Percentiles rank a stretch among this genome's conserved stretches.
phyloP scores from a whole-genome alignment of 2,113 vertebrate species.

The Pampusana beccarii region DNA sequence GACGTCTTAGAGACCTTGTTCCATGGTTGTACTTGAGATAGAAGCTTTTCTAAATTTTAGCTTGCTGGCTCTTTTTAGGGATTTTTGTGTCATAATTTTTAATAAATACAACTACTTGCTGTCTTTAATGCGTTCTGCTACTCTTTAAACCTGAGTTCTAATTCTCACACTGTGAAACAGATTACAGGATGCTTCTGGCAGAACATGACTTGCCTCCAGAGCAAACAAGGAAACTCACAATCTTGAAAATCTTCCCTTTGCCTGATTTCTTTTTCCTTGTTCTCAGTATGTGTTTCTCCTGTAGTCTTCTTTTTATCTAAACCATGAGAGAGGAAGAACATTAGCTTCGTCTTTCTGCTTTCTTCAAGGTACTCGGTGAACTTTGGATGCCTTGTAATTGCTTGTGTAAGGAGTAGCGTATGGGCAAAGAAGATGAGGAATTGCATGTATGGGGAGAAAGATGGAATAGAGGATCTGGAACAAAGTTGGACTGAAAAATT shows the following conservation, averaged over 20 bases:
- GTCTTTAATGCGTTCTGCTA: neutral
- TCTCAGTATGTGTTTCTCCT: neutral
- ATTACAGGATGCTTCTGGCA: neutral
- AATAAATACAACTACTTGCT: neutral
- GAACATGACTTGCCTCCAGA: neutral
- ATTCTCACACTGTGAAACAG: neutral
- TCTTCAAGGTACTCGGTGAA: neutral
- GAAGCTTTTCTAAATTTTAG: neutral
- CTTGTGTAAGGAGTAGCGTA: neutral
- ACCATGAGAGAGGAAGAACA: neutral
- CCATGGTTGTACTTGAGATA: neutral
- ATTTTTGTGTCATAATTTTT: neutral
- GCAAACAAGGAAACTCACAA: neutral
- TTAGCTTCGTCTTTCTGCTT: neutral
- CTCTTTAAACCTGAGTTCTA: slow-evolving; percentile 2
- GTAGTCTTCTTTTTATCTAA: neutral
- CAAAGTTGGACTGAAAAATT: neutral
- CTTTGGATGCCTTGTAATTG: neutral
- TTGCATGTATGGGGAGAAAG: neutral
- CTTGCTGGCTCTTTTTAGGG: neutral
- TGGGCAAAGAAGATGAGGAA: neutral
- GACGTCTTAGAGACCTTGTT: neutral
- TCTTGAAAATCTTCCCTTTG: slow-evolving; percentile 29
- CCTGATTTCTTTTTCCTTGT: neutral
- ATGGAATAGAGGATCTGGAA: neutral